Conservation (phyloP, 1,140 invertebrate genomes). For the Drosophila parvula region DNA sequence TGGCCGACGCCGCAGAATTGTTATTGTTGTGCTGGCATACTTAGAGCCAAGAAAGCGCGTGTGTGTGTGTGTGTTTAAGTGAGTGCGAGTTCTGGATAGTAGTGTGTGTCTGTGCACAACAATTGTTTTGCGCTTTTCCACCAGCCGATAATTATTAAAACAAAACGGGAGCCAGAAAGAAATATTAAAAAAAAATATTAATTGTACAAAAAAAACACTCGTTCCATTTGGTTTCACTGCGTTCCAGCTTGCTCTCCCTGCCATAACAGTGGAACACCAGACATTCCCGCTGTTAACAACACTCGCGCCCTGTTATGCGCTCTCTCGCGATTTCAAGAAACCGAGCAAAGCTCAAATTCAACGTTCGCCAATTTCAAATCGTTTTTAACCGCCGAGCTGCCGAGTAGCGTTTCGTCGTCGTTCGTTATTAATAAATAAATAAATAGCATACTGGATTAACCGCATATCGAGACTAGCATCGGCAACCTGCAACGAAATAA, state of each 20-base stretch:
- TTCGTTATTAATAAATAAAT: constrained; percentile 41
- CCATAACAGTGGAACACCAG: constrained; percentile 2
- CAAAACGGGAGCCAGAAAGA: constrained; percentile 13
- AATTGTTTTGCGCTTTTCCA: constrained; percentile 37
- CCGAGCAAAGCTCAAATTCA: not conserved
- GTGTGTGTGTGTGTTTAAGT: not conserved
- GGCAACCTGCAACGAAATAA: constrained; percentile 33
- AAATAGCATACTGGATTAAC: constrained; percentile 14
- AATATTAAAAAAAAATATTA: constrained; percentile 9
- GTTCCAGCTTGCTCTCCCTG: constrained; percentile 13
- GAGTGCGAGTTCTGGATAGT: constrained; percentile 2
- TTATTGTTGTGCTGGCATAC: constrained; percentile 53
- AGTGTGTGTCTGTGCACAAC: constrained; percentile 17
- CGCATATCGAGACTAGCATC: not conserved
- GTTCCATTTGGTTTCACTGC: constrained; percentile 7
- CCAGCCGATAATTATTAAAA: constrained; percentile 44
- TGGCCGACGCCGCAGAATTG: constrained; percentile 31
- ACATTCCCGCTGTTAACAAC: constrained; percentile 4
- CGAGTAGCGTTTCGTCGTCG: constrained; percentile 56
- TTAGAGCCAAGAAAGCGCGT: constrained; percentile 6
- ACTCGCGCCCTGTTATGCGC: constrained; percentile 23
- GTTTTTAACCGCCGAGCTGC: constrained; percentile 7
- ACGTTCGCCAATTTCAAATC: constrained; percentile 11
- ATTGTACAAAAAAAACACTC: constrained; percentile 1
- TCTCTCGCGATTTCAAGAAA: constrained; percentile 47